phyloP scores from a whole-genome alignment of 2,888 invertebrate species.

The Siphlonurus alternatus region DNA sequence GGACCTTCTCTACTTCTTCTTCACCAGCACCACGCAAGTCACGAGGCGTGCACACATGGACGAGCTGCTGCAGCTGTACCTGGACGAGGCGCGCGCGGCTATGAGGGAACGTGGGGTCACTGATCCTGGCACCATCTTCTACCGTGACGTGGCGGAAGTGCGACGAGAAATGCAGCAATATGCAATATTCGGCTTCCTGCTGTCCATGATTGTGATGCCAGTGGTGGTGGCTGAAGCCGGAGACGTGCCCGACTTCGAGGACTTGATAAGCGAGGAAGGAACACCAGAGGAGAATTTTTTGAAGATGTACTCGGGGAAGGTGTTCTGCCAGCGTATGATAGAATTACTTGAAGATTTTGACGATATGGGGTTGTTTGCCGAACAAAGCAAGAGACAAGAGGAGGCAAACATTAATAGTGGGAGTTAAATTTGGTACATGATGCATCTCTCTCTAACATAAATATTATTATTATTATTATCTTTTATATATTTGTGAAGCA shows the following conservation, averaged over 20 bases:
- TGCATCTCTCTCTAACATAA: too few species aligned
- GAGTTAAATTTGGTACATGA: too few species aligned
- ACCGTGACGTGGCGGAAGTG: not conserved
- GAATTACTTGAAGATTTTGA: not conserved
- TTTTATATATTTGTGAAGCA: too few species aligned
- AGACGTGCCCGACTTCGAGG: not conserved
- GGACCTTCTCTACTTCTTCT: not conserved
- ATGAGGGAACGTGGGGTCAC: not conserved
- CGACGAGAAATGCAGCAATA: not conserved
- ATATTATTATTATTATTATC: too few species aligned
- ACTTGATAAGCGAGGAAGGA: too few species aligned
- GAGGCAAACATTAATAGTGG: too few species aligned
- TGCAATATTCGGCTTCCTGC: not conserved
- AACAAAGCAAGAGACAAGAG: not conserved
- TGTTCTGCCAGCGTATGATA: not conserved
- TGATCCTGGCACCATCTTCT: not conserved
- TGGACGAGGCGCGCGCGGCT: not conserved
- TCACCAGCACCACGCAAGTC: not conserved
- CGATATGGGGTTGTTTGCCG: not conserved
- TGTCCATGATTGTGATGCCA: not conserved
- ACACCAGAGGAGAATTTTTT: not conserved
- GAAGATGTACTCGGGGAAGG: not conserved
- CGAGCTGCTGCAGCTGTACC: slow-evolving; percentile 7
- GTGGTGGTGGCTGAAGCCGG: not conserved
- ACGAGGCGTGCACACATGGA: slow-evolving; percentile 7